Conservation (phyloP, 1,140 invertebrate genomes). For the Drosophila nigromelanica region DNA sequence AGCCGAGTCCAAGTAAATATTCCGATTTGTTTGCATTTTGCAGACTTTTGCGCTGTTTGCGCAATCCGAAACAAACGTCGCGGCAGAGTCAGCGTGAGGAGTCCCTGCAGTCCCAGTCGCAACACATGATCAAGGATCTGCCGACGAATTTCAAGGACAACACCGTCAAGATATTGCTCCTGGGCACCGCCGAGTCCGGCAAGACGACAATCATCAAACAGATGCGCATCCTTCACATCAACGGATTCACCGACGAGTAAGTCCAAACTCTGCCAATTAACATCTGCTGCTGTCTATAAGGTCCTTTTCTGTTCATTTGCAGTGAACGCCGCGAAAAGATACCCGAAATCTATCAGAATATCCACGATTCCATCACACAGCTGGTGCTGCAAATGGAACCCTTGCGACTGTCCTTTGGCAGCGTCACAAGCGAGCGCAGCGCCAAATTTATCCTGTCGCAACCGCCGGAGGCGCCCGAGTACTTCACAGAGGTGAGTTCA, state of each 20-base stretch:
- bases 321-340: constrained; percentile 88
- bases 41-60: constrained; percentile 80
- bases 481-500: constrained; percentile 85
- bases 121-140: constrained; percentile 68
- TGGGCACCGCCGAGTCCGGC: constrained; percentile 89
- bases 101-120: constrained; percentile 45
- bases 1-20: constrained; percentile 61
- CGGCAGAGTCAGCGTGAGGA: constrained; percentile 51
- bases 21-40: constrained; percentile 33
- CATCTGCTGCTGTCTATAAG: neutral
- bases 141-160: constrained; percentile 71
- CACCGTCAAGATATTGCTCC: constrained; percentile 87
- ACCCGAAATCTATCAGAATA: constrained; percentile 87
- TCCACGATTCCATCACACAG: constrained; percentile 88
- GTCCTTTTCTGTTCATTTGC: neutral
- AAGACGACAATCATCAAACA: constrained; percentile 93
- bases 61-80: constrained; percentile 43
- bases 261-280: constrained; percentile 27
- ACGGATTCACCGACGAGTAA: constrained; percentile 88
- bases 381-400: constrained; percentile 86
- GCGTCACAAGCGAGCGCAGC: constrained; percentile 84
- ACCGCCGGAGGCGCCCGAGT: constrained; percentile 84
- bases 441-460: constrained; percentile 86
- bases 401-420: constrained; percentile 85
- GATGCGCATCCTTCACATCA: constrained; percentile 91